Evolutionary conservation across 2,888 invertebrate genomes (phyloP).

Genomic region (Patella caerulea): DNA sequence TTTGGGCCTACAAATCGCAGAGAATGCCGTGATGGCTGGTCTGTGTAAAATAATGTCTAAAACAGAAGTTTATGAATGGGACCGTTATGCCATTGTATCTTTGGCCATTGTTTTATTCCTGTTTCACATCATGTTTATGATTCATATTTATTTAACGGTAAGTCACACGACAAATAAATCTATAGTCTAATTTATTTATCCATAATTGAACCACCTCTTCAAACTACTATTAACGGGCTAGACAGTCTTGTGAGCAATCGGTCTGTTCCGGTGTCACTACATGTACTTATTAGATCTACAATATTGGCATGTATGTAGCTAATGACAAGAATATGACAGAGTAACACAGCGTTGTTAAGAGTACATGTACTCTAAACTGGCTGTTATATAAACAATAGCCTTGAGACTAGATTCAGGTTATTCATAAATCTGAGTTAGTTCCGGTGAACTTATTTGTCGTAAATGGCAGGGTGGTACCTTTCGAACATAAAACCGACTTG

Average conservation of each 20-base stretch:
- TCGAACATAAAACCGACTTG: no score
- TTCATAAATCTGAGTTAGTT: no score
- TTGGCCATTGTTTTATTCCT: conserved; percentile 56
- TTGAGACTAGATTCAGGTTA: no score
- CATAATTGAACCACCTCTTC: not conserved
- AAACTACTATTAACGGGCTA: not conserved
- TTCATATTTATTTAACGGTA: conserved; percentile 64
- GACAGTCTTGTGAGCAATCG: not conserved
- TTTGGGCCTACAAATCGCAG: conserved; percentile 53
- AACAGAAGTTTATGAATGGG: conserved; percentile 42
- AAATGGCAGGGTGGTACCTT: no score
- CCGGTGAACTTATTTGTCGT: no score
- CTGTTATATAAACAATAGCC: no score
- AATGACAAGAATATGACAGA: no score
- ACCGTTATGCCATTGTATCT: conserved; percentile 46
- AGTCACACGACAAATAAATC: conserved; percentile 34
- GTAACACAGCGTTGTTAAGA: no score
- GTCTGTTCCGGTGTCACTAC: not conserved
- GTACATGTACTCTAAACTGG: no score
- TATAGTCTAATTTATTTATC: not conserved
- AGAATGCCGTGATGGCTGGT: conserved; percentile 51
- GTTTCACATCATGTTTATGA: conserved; percentile 63
- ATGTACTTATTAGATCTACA: not conserved
- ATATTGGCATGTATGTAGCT: no score
- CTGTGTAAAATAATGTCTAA: conserved; percentile 33